Evolutionary conservation across 2,113 vertebrate species (phyloP), one percentile per base, ranked within the genome.

Genomic region (Brachyhypopomus occidentalis): DNA sequence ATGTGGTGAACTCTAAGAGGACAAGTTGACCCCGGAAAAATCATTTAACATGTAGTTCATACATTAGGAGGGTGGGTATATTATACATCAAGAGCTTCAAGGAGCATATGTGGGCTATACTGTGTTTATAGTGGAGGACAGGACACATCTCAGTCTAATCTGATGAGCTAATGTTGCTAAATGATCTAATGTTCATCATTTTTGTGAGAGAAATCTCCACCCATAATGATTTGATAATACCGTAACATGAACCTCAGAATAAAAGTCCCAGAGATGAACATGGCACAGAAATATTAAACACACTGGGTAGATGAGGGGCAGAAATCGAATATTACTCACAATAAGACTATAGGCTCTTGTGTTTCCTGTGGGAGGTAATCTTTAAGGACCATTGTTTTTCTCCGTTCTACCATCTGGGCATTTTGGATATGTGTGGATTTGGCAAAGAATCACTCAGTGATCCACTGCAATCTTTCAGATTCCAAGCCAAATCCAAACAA

Each of bases 361-460:
- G 23, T 80, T 80, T 19, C 27, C 38, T 17, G 45, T 63, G 27
- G 30, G 73, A 56, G 45, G n/a, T 74, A 73, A 48, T 64, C 25
- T 27, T 34, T 74, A 56, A 64, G 20, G 41, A 62, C 4, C 63
- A 36, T 16, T 8, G 45, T 64, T 80, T 64, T 22, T 74, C 59
- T 73, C 30, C 30, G 45, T 52, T 81, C 60, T 66, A 63, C 30
- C 48, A 81, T 81, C 79, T 38, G 45, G 45, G 64, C 22, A 12
- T 52, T 75, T 75, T 56, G 30, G 45, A 75, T 41, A 62, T 67
- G 52, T 19, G 63, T 52, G 59, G 71, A 74, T 63, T 56, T 74
- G 71, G 45, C 72, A 45, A 60, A 66, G 14, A 30, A 38, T 27
- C 27, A 55, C 60, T 58, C 25, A 30, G 23, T 52, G 58, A 72